Evolutionary conservation across 2,797 vertebrate genomes (phyloP).

Genomic region (Semotilus atromaculatus): DNA sequence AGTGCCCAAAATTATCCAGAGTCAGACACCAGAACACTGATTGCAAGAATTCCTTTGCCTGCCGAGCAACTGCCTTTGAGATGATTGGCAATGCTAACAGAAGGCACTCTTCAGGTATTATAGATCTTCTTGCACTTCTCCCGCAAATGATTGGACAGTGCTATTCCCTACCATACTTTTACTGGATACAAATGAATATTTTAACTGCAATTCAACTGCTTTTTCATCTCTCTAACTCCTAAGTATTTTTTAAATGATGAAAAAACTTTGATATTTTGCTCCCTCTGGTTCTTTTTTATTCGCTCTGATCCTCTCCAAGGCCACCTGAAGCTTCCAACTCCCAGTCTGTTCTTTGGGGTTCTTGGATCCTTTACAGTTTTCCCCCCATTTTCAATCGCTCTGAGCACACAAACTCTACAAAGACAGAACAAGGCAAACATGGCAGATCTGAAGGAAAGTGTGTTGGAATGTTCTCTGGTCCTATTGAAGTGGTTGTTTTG

Average conservation of each 20-base stretch:
- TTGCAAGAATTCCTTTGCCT: neutral
- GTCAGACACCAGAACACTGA: neutral
- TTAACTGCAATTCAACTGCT: slow-evolving; percentile 46
- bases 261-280: slow-evolving; percentile 53
- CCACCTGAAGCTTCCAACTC: slow-evolving; percentile 56
- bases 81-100: neutral
- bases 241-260: slow-evolving; percentile 32
- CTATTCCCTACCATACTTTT: slow-evolving; percentile 54
- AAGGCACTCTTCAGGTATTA: neutral
- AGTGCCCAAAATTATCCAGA: neutral
- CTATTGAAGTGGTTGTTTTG: slow-evolving; percentile 52
- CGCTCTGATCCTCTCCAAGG: slow-evolving; percentile 54
- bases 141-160: slow-evolving; percentile 50
- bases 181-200: slow-evolving; percentile 60
- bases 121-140: slow-evolving; percentile 14
- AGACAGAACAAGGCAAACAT: slow-evolving; percentile 55
- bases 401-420: slow-evolving; percentile 55
- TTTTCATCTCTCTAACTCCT: slow-evolving; percentile 43
- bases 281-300: slow-evolving; percentile 44
- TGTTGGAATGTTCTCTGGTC: slow-evolving; percentile 41
- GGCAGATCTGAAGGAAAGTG: slow-evolving; percentile 54
- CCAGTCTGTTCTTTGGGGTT: slow-evolving; percentile 50
- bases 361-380: slow-evolving; percentile 53
- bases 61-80: neutral
- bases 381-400: slow-evolving; percentile 36